These are phyloP conservation scores for Malacoraja senta DNA, from an alignment of 2,797 vertebrate species.

Conservation along the genomic window DNA sequence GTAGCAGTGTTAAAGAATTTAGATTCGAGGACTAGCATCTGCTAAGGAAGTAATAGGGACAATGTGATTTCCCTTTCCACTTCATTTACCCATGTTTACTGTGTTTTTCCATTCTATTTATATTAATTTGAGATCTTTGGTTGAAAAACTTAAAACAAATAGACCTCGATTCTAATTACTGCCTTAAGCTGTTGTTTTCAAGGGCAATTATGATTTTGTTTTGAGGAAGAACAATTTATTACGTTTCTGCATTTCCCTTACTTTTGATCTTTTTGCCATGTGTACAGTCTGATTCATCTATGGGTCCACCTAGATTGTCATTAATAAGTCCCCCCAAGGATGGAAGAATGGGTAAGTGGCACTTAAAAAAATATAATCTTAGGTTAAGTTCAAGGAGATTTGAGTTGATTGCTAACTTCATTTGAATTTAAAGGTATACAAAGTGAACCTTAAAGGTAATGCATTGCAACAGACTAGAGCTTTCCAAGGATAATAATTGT, in stretches of 20 bases:
- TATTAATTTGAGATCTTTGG: not conserved
- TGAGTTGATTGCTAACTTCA: not conserved
- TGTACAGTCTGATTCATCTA: slow-evolving; percentile 56
- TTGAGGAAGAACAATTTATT: not conserved
- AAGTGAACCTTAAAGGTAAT: not conserved
- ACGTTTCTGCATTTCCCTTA: not conserved
- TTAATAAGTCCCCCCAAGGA: slow-evolving; percentile 69
- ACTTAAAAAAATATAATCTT: not conserved
- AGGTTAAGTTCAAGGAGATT: not conserved
- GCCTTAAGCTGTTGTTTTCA: not conserved
- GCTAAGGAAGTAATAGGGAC: not conserved
- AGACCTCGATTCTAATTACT: not conserved
- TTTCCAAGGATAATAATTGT: not conserved
- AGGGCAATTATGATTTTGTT: not conserved
- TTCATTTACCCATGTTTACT: not conserved
- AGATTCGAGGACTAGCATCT: not conserved
- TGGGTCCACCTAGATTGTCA: slow-evolving; percentile 62
- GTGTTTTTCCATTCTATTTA: not conserved
- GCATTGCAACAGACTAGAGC: not conserved
- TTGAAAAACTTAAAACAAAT: not conserved
- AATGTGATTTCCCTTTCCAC: not conserved
- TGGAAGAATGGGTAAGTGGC: slow-evolving; percentile 69
- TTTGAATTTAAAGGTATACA: not conserved
- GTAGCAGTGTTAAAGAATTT: not conserved
- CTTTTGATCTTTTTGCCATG: slow-evolving; percentile 40